A percentile compares a stretch with the other conserved stretches of the same genome.
Evolutionary conservation across 2,888 invertebrate species (phyloP).

Genomic region (Eupithecia subfuscata): DNA sequence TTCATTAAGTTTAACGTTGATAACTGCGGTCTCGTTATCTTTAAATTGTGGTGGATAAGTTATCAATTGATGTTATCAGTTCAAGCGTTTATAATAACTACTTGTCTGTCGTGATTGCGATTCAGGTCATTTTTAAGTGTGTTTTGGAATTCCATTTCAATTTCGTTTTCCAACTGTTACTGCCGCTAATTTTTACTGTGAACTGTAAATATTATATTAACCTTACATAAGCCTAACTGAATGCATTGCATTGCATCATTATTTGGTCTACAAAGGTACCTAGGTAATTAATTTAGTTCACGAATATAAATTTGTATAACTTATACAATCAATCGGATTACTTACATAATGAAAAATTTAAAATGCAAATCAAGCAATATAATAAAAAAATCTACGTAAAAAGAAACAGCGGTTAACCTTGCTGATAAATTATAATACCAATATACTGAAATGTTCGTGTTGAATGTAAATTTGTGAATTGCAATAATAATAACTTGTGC

Average conservation of each 20-base stretch:
- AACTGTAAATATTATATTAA: not conserved
- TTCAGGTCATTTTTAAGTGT: slow-evolving; percentile 58
- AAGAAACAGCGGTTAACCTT: slow-evolving; percentile 35
- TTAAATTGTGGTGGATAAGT: slow-evolving; percentile 1
- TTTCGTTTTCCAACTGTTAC: not conserved
- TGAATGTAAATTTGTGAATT: not conserved
- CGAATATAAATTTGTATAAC: not conserved
- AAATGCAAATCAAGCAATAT: slow-evolving; percentile 16
- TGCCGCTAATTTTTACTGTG: not conserved
- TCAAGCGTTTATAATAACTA: not conserved
- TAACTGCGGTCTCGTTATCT: not conserved
- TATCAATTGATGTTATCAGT: not conserved
- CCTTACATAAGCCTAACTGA: not conserved
- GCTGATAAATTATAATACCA: not conserved
- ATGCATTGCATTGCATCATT: not conserved
- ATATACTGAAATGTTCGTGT: not conserved
- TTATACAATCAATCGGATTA: slow-evolving; percentile 41
- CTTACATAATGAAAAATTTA: slow-evolving; percentile 24
- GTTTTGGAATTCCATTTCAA: slow-evolving; percentile 15
- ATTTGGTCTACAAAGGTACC: not conserved
- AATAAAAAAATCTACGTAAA: not conserved
- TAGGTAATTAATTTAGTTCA: not conserved
- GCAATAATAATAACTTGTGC: not conserved
- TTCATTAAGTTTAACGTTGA: not conserved
- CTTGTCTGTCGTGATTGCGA: slow-evolving; percentile 49